Base-by-base conservation (phyloP, 2,888 invertebrate species). In the Nasonia oneida region DNA sequence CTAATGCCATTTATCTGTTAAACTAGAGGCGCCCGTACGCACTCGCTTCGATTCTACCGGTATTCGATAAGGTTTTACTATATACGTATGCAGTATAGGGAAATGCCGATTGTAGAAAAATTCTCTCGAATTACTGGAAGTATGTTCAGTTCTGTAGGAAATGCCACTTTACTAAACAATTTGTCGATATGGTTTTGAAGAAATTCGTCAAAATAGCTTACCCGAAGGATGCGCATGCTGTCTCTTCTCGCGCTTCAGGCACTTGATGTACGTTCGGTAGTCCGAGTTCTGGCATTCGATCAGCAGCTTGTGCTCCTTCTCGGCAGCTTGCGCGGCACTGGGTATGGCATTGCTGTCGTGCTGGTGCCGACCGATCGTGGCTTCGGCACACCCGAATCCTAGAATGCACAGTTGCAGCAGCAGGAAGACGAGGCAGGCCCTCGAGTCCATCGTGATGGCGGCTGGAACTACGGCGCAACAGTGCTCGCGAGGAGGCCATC, bases 181-280 rank as follows among this genome's bases (percentile, higher is more conserved):
- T 6, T 42, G 6, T 4, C 37, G 6, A 42, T 1, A 29, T 29
- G 29, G 18, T 5, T 8, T 8, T 5, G 18, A 73, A 29, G 4
- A 53, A 29, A 5, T 10, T 5, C 23, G 33, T 23, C 42, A 4
- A 42, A n/a, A 42, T 15, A 70, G 12, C 47, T 23, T 83, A 75
- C 74, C 84, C 3, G 71, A 10, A n/a, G n/a, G 73, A 37, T 61
- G 74, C 1, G 29, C 1, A 29, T 79, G 37, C 50, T 92, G 92
- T 78, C 93, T 89, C 85, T 92, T 93, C 57, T 91, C 91, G 61
- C 92, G 89, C 84, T 90, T 92, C 10, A 93, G 87, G 70, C 93
- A 93, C 86, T 91, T 91, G 47, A 93, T 90, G 83, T 93, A 93
- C 18, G 90, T 91, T 64, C 91, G 89, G 87, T 93, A 93, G 84